Evolutionary conservation across 2,113 vertebrate species (phyloP).

Genomic region (Holacanthus passer): DNA sequence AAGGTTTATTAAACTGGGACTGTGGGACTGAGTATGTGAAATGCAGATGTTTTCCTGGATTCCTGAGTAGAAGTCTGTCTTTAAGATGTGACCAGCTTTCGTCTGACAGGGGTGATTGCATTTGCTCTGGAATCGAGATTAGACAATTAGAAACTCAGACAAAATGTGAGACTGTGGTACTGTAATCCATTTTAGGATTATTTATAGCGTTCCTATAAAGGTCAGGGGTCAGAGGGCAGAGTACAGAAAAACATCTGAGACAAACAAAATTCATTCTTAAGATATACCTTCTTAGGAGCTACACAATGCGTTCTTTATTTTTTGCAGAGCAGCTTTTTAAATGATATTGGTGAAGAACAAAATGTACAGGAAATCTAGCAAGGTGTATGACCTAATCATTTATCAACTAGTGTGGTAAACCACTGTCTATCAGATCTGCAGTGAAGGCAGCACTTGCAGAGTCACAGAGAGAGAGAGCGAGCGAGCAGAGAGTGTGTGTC

Average conservation of each 20-base stretch:
- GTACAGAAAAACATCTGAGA: not conserved
- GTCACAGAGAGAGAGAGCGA: not conserved
- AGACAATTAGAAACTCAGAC: slow-evolving; percentile 16
- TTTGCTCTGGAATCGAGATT: slow-evolving; percentile 36
- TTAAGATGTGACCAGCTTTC: slow-evolving; percentile 34
- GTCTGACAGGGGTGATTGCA: not conserved
- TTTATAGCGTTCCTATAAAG: slow-evolving; percentile 21
- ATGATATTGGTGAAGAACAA: no score
- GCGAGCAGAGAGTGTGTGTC: not conserved
- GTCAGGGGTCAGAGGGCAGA: not conserved
- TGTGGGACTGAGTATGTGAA: slow-evolving; percentile 58
- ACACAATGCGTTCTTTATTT: no score
- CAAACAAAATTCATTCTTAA: no score
- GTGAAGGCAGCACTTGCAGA: slow-evolving; percentile 1
- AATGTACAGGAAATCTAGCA: not conserved
- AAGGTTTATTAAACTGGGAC: slow-evolving; percentile 70
- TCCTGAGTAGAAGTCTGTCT: slow-evolving; percentile 12
- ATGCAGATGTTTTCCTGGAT: slow-evolving; percentile 63
- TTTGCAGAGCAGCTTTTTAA: no score
- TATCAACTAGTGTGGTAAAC: slow-evolving; percentile 12
- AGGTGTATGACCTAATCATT: slow-evolving; percentile 17
- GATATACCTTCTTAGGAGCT: no score
- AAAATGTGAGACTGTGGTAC: slow-evolving; percentile 23
- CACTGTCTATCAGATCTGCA: not conserved
- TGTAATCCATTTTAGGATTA: slow-evolving; percentile 4